phyloP scores from a whole-genome alignment of 2,888 invertebrate species.

The Eudemis profundana region DNA sequence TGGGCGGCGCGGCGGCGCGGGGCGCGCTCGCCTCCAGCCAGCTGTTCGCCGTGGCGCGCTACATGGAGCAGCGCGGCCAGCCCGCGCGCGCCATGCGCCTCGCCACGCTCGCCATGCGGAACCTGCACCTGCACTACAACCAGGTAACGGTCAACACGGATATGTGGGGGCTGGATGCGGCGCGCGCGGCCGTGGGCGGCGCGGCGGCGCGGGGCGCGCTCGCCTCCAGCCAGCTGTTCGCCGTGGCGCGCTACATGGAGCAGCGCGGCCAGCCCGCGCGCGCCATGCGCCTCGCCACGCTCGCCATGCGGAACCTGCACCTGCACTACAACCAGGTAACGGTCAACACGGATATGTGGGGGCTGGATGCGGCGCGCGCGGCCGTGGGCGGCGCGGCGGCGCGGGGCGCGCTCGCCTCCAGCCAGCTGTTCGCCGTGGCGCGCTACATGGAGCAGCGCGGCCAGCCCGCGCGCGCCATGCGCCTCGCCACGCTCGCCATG shows the following conservation, averaged over 20 bases:
- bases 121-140: too few species aligned
- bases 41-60: constrained; percentile 93
- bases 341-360: too few species aligned
- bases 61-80: constrained; percentile 94
- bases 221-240: constrained; percentile 93
- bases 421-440: constrained; percentile 93
- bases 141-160: too few species aligned
- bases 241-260: constrained; percentile 94
- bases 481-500: constrained; percentile 93
- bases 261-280: constrained; percentile 92
- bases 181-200: constrained; percentile 94
- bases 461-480: constrained; percentile 92
- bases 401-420: constrained; percentile 91
- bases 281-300: constrained; percentile 92
- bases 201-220: constrained; percentile 90
- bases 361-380: constrained; percentile 94
- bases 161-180: constrained; percentile 92
- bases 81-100: constrained; percentile 92
- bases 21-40: constrained; percentile 93
- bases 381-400: too few species aligned
- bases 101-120: too few species aligned
- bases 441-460: constrained; percentile 94
- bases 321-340: constrained; percentile 92
- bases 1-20: too few species aligned
- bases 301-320: constrained; percentile 93